phyloP scores from a whole-genome alignment of 2,797 vertebrate species.

The Psittacula echo region DNA sequence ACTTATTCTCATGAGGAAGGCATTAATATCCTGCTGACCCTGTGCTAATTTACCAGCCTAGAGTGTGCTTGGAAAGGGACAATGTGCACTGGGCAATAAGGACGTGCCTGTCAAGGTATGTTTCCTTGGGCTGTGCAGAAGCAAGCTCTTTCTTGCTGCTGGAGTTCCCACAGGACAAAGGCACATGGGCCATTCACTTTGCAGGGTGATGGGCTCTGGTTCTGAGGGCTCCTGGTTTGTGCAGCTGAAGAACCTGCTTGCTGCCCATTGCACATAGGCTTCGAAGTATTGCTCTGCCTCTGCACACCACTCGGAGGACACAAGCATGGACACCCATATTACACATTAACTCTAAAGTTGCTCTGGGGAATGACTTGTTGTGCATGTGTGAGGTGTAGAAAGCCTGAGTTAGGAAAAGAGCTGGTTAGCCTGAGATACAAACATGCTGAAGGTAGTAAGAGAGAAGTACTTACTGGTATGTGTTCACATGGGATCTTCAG shows the following conservation, averaged over 20 bases:
- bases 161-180: background rate
- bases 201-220: background rate
- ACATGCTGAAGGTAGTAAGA: background rate
- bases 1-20: background rate
- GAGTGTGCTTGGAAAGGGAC: background rate
- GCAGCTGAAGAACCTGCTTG: rapidly evolving
- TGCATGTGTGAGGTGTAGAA: rapidly evolving
- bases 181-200: rapidly evolving
- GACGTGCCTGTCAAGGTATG: rapidly evolving
- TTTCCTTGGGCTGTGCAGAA: background rate
- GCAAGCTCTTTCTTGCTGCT: background rate
- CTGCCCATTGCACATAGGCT: rapidly evolving
- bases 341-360: background rate
- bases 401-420: background rate
- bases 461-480: background rate
- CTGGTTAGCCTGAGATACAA: rapidly evolving
- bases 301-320: background rate
- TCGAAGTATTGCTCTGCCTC: background rate
- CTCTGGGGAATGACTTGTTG: background rate
- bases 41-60: background rate
- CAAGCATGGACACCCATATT: rapidly evolving
- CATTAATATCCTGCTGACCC: background rate
- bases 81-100: background rate
- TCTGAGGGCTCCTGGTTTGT: background rate
- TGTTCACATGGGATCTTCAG: background rate